Conservation (phyloP, 1,140 invertebrate genomes). For the Bemisia tabaci region DNA sequence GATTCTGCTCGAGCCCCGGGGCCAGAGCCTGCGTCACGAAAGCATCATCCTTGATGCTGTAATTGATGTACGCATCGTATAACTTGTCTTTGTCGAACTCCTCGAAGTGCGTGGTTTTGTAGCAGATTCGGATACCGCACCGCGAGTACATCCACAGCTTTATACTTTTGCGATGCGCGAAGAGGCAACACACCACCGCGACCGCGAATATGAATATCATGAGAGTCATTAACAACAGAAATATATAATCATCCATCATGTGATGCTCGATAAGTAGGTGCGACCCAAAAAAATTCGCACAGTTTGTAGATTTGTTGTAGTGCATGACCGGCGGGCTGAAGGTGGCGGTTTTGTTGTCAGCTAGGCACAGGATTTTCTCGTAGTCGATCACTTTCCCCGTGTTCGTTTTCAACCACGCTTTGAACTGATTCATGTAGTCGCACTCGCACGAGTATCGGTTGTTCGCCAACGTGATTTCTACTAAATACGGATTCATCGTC, state of each 20-base stretch:
- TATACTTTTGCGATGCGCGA: conserved; percentile 69
- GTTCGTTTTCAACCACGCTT: conserved; percentile 59
- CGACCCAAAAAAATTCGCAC: conserved; percentile 34
- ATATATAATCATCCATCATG: conserved; percentile 64
- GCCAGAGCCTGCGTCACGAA: conserved; percentile 76
- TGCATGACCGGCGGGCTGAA: conserved; percentile 45
- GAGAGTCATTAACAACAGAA: conserved; percentile 55
- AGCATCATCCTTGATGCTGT: conserved; percentile 77
- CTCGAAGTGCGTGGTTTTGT: conserved; percentile 59
- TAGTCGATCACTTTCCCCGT: conserved; percentile 41
- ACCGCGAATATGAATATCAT: conserved; percentile 56
- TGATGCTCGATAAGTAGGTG: conserved; percentile 46
- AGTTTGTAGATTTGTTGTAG: conserved; percentile 52
- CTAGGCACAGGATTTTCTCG: conserved; percentile 24
- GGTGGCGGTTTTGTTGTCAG: conserved; percentile 28
- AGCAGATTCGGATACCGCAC: conserved; percentile 70
- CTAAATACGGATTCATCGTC: conserved; percentile 56
- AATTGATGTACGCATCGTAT: conserved; percentile 83
- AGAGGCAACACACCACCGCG: conserved; percentile 52
- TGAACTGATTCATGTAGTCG: conserved; percentile 57
- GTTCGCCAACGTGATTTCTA: conserved; percentile 59
- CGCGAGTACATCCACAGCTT: conserved; percentile 75
- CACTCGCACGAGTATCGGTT: conserved; percentile 88
- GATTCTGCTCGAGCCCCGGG: conserved; percentile 54
- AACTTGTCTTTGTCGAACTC: conserved; percentile 65